A percentile compares a stretch with the other conserved stretches of the same genome.
Evolutionary conservation across 2,888 invertebrate genomes (phyloP).

Genomic region (Agrochola circellaris): DNA sequence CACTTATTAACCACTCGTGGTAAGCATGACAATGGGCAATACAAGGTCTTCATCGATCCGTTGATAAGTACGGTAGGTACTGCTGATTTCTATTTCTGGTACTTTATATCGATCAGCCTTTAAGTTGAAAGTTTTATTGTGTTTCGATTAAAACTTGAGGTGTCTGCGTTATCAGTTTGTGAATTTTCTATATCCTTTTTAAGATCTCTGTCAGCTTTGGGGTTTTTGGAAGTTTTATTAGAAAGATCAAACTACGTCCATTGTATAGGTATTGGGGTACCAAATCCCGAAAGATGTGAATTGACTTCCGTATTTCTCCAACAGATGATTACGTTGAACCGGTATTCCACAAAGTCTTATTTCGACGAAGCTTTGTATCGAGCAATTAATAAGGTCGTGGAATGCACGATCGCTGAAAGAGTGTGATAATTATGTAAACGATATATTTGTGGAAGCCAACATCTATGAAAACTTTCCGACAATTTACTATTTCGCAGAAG

Average conservation of each 20-base stretch:
- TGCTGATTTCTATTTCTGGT: slow-evolving; percentile 23
- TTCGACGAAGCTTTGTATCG: no score
- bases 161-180: background rate
- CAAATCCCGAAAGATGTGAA: background rate
- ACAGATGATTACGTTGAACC: background rate
- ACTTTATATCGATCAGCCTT: slow-evolving; percentile 23
- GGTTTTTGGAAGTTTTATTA: no score
- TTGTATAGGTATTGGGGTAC: background rate
- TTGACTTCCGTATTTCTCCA: background rate
- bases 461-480: background rate
- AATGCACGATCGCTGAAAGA: background rate
- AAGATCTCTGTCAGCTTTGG: background rate
- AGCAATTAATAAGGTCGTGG: background rate
- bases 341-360: background rate
- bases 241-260: background rate
- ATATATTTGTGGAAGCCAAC: background rate
- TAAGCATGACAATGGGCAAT: slow-evolving; percentile 36
- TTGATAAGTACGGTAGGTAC: background rate
- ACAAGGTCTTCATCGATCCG: slow-evolving; percentile 49
- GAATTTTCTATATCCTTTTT: background rate
- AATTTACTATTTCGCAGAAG: background rate
- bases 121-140: background rate
- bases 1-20: slow-evolving; percentile 26
- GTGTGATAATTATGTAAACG: background rate
- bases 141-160: background rate